These are phyloP conservation scores for Pteruthius melanotis DNA, from an alignment of 2,113 vertebrate genomes.

Conservation along the genomic window DNA sequence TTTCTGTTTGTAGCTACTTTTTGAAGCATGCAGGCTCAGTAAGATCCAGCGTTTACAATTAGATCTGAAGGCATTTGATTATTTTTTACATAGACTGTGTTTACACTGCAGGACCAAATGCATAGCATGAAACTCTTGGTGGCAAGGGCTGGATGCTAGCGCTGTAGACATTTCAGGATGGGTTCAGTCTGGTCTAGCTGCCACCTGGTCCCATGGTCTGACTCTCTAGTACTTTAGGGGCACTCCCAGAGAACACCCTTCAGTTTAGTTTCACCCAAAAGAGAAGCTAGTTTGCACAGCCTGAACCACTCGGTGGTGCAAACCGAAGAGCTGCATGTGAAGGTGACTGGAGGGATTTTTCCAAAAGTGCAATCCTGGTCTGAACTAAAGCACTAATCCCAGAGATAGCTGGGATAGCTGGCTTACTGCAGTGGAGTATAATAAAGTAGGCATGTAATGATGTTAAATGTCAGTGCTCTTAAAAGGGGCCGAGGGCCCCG, in stretches of 20 bases:
- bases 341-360: background rate
- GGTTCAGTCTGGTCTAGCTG: background rate
- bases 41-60: background rate
- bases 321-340: background rate
- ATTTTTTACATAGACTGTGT: background rate
- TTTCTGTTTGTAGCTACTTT: slow-evolving; percentile 3
- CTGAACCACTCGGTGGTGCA: background rate
- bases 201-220: background rate
- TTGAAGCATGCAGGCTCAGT: background rate
- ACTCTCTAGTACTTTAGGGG: background rate
- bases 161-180: background rate
- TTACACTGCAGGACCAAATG: background rate
- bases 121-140: background rate
- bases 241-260: background rate
- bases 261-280: background rate
- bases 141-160: fast-evolving
- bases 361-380: background rate
- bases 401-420: background rate
- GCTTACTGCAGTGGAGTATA: background rate
- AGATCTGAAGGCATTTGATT: background rate
- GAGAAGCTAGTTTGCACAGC: background rate
- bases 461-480: background rate
- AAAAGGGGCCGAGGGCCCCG: background rate
- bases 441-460: background rate
- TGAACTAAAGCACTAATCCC: background rate